Conservation (phyloP, 2,797 vertebrate genomes). For the Urophycis tenuis region DNA sequence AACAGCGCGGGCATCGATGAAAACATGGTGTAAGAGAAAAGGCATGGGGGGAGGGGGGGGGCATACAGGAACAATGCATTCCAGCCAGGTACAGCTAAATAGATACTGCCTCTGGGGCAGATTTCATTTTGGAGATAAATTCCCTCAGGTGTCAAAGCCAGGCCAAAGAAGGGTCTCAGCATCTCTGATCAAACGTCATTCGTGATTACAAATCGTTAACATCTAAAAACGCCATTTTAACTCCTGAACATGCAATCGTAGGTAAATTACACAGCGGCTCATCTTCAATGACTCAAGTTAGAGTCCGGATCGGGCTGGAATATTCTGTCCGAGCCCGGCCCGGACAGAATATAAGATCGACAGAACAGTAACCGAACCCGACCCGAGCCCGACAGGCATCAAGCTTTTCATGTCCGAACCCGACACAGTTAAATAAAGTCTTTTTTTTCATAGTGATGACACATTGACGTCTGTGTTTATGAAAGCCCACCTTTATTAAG, state of each 20-base stretch:
- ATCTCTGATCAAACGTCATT: not conserved
- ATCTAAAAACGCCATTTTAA: not conserved
- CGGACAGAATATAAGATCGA: no score
- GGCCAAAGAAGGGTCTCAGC: not conserved
- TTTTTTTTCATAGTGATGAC: no score
- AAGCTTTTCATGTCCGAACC: no score
- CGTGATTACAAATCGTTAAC: no score
- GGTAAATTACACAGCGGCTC: not conserved
- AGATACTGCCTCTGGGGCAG: not conserved
- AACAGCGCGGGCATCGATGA: not conserved
- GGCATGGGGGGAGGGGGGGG: not conserved
- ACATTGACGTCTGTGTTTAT: no score
- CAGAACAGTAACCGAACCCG: no score
- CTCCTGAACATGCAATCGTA: not conserved
- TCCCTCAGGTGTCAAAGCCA: not conserved
- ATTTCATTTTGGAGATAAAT: not conserved
- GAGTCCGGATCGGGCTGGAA: no score
- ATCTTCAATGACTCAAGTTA: not conserved
- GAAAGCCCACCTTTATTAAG: no score
- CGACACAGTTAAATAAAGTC: no score
- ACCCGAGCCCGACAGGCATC: no score
- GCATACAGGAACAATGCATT: not conserved
- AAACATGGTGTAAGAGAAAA: not conserved
- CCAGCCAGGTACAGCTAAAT: not conserved
- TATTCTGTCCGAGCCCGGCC: no score